Percentiles rank a stretch among this genome's conserved stretches.
These are phyloP conservation scores for Pseudocheirus occidentalis DNA, from an alignment of 2,797 vertebrate species.

Conservation along the genomic window DNA sequence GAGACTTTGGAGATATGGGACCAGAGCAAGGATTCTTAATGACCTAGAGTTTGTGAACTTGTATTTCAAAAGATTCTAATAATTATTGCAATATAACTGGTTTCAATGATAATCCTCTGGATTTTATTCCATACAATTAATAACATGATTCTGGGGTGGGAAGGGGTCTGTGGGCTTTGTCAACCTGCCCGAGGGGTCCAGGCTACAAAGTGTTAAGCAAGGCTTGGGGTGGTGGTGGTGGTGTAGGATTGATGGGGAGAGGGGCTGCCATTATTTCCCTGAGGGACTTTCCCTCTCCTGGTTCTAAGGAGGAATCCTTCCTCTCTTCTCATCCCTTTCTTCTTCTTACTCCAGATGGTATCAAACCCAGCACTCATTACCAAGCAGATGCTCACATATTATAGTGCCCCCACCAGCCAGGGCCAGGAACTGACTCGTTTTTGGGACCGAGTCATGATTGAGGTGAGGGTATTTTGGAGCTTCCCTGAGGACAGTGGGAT, in stretches of 20 bases:
- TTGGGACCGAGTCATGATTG: conserved; percentile 87
- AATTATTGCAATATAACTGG: background rate
- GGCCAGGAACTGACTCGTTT: conserved; percentile 82
- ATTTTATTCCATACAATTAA: background rate
- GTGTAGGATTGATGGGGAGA: background rate
- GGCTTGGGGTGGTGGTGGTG: background rate
- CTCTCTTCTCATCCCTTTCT: background rate
- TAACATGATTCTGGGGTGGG: background rate
- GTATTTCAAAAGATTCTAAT: background rate
- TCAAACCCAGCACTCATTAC: conserved; percentile 86
- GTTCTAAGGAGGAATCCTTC: background rate
- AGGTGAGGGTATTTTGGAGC: conserved; percentile 75
- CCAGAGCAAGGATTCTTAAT: background rate
- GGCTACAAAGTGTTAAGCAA: background rate
- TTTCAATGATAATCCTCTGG: background rate
- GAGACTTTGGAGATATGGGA: background rate
- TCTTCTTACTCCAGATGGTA: conserved; percentile 80
- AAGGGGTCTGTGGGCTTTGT: background rate
- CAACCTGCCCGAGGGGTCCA: background rate
- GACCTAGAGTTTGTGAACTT: background rate
- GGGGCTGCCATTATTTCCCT: background rate
- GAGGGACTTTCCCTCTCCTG: background rate
- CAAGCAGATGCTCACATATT: conserved; percentile 87
- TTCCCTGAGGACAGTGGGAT: background rate
- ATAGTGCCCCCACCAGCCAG: conserved; percentile 61